phyloP scores from a whole-genome alignment of 2,113 vertebrate species.

The Pholis gunnellus region DNA sequence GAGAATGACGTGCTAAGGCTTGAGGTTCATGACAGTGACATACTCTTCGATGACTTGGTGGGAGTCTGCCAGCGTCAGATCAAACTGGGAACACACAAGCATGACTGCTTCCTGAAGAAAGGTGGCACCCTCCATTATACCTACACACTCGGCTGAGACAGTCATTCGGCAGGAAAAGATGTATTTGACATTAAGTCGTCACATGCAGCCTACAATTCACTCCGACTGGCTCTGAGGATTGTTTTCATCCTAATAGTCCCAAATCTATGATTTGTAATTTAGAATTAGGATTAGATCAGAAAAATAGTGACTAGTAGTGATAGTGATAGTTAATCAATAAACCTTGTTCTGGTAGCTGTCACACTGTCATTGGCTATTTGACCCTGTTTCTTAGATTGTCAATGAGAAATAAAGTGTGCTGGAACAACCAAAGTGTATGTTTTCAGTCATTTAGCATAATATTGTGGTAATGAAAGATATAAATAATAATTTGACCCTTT shows the following conservation, averaged over 20 bases:
- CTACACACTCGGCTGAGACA: slow-evolving; percentile 33
- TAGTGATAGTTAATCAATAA: not conserved
- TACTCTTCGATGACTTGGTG: slow-evolving; percentile 17
- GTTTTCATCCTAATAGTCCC: not conserved
- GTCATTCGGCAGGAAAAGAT: not conserved
- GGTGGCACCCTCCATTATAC: slow-evolving; percentile 55
- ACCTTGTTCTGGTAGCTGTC: not conserved
- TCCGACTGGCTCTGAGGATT: not conserved
- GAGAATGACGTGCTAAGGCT: slow-evolving; percentile 41
- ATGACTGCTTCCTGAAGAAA: slow-evolving; percentile 51
- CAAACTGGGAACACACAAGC: slow-evolving; percentile 30
- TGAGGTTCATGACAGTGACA: slow-evolving; percentile 45
- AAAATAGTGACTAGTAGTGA: no score
- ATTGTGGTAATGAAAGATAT: not conserved
- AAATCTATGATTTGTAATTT: not conserved
- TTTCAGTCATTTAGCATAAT: not conserved
- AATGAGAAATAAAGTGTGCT: not conserved
- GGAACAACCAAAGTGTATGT: not conserved
- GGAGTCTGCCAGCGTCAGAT: slow-evolving; percentile 50
- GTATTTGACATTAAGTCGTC: not conserved
- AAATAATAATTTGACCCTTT: not conserved
- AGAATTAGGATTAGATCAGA: no score
- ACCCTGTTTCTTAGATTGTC: not conserved
- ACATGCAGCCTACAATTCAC: not conserved
- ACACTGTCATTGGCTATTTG: not conserved